Base-by-base conservation (phyloP, 2,888 invertebrate genomes). In the Polietes domitor region DNA sequence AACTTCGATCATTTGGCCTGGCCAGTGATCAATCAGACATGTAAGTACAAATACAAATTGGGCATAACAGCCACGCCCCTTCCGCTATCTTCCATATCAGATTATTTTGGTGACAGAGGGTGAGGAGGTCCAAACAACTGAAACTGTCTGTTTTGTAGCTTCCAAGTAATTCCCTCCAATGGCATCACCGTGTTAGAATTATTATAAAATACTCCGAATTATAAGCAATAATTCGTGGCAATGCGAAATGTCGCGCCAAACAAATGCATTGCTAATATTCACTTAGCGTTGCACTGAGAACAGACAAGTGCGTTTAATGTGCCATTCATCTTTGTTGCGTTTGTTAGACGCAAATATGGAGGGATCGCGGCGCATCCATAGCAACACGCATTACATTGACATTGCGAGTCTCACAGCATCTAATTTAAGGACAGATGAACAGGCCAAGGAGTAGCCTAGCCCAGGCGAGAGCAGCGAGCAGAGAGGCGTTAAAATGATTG, bases 401-500 rank as follows among this genome's bases (percentile, higher is more conserved):
- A 26, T 3, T 63, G 24, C 24, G 7, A 12, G 37, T 37, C 10
- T 7, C 37, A 37, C 12, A 10, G 37, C 70, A 12, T 15, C 78
- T 74, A 28, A 76, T 28, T 28, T 77, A 82, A 26, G 24, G 10
- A 83, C 85, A 84, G 37, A 37, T 9, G 37, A 37, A 9, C 86
- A 80, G 7, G 15, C n/a, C 47, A 12, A 10, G 37, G 15, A n/a
- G 47, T 15, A 12, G 47, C n/a, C 15, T 41, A 26, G 43, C 37
- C 2, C 43, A 41, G 47, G 71, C 50, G 28, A 26, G 28, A 28
- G 50, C 26, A 43, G 37, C 21, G 65, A 10, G 17, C 1, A 9
- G 12, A 37, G 50, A 50, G 21, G 68, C 85, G 85, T 86, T 87
- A 87, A 73, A 88, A 89, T 89, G 90, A 89, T 89, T 90, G 89